A percentile compares a stretch with the other conserved stretches of the same genome.
Evolutionary conservation across 53 echinoderm and acorn worm genomes (phyloP).

Genomic region (Actinopyga echinites): DNA sequence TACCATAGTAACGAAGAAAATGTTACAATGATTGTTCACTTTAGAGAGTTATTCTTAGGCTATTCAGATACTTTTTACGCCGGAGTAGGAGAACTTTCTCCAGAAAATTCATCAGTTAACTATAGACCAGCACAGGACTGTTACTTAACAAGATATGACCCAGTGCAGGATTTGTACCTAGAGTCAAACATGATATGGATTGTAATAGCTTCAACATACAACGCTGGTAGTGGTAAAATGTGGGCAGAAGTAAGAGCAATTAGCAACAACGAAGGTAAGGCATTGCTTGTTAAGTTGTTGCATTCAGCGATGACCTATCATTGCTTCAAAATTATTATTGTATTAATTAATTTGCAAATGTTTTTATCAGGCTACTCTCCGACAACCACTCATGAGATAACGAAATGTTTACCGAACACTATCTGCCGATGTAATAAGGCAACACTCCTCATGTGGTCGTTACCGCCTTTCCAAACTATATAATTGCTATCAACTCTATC

Average conservation of each 20-base stretch:
- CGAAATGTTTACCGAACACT: too few species aligned
- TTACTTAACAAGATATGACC: background rate
- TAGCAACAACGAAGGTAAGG: too few species aligned
- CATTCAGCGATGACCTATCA: too few species aligned
- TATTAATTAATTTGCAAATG: too few species aligned
- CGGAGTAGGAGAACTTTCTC: background rate
- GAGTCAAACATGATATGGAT: constrained; percentile 15
- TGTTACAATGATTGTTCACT: background rate
- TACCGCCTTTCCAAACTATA: too few species aligned
- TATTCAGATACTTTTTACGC: background rate
- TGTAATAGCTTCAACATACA: background rate
- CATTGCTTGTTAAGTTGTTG: too few species aligned
- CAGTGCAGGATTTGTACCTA: constrained; percentile 6
- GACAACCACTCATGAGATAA: too few species aligned
- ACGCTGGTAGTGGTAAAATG: background rate
- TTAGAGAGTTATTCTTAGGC: background rate
- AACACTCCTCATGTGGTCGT: too few species aligned
- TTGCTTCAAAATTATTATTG: too few species aligned
- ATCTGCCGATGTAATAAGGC: too few species aligned
- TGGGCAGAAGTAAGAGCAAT: constrained; percentile 1
- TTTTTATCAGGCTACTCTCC: too few species aligned
- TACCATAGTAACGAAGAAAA: background rate
- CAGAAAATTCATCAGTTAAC: constrained; percentile 5
- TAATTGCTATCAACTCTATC: too few species aligned
- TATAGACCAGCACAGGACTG: background rate